These are phyloP conservation scores for Hippasteria phrygiana DNA, from an alignment of 53 echinoderm and acorn worm genomes.

Conservation along the genomic window DNA sequence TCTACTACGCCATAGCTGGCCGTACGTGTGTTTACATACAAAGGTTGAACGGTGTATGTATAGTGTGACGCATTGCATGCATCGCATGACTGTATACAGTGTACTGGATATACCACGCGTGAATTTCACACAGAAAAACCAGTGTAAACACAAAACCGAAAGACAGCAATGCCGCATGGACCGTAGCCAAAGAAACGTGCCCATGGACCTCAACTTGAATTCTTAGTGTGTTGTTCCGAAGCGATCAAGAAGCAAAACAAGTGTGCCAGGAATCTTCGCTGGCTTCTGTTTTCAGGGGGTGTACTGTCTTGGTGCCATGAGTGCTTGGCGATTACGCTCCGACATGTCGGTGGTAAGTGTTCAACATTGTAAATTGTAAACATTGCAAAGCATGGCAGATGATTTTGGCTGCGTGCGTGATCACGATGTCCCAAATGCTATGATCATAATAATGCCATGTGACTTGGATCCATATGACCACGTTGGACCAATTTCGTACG, in stretches of 20 bases:
- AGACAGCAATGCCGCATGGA: constrained; percentile 67
- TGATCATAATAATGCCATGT: neutral
- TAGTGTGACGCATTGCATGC: constrained; percentile 30
- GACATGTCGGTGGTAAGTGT: constrained; percentile 98
- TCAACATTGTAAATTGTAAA: constrained; percentile 22
- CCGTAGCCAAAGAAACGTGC: constrained; percentile 70
- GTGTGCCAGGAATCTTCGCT: constrained; percentile 48
- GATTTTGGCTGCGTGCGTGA: neutral
- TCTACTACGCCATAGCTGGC: constrained; percentile 96
- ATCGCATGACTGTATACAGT: constrained; percentile 41
- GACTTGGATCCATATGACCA: too few species aligned
- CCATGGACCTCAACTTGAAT: constrained; percentile 60
- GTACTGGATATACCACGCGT: constrained; percentile 43
- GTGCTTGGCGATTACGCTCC: constrained; percentile 90
- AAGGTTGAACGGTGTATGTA: constrained; percentile 26
- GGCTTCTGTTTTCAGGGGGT: constrained; percentile 29
- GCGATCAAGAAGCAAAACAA: constrained; percentile 1
- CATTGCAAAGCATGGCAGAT: neutral
- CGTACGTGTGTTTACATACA: constrained; percentile 62
- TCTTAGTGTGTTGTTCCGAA: constrained; percentile 14
- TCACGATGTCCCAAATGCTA: neutral
- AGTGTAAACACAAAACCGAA: constrained; percentile 52
- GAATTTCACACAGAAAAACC: constrained; percentile 4
- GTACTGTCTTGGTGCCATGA: constrained; percentile 74
- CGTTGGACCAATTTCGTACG: too few species aligned